These are phyloP conservation scores for Tethya wilhelma DNA, from an alignment of 37 sponge, comb jelly and placozoan species.

Conservation along the genomic window DNA sequence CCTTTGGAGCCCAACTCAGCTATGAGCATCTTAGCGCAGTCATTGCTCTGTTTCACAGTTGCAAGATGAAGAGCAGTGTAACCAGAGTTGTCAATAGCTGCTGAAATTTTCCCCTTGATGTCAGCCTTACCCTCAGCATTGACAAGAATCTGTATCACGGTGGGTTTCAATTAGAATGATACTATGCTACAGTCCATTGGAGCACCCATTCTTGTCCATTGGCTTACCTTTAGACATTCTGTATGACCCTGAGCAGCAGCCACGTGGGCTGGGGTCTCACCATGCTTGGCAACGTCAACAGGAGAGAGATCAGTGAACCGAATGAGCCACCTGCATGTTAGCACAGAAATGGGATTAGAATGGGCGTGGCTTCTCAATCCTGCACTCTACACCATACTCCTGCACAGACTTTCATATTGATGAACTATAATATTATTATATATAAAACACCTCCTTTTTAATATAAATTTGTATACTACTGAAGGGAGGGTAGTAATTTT, in stretches of 20 bases:
- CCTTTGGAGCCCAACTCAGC: conserved; percentile 61
- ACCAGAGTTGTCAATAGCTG: conserved; percentile 20
- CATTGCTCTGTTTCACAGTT: conserved; percentile 60
- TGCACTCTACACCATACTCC: no score
- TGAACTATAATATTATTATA: no score
- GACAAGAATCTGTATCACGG: conserved; percentile 4
- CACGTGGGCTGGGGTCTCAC: conserved; percentile 81
- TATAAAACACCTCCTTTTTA: no score
- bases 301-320: conserved; percentile 62
- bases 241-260: conserved; percentile 72
- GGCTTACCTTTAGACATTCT: conserved; percentile 52
- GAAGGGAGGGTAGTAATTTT: no score
- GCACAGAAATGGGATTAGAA: no score
- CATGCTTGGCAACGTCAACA: conserved; percentile 44
- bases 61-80: conserved; percentile 71
- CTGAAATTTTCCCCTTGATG: neutral
- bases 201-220: neutral
- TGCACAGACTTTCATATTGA: no score
- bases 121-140: conserved; percentile 2
- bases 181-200: no score
- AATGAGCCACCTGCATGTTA: conserved; percentile 65
- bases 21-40: conserved; percentile 61
- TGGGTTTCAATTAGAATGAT: no score
- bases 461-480: no score
- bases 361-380: no score